Base-by-base conservation (phyloP, 2,888 invertebrate species). In the Drosophila robusta region DNA sequence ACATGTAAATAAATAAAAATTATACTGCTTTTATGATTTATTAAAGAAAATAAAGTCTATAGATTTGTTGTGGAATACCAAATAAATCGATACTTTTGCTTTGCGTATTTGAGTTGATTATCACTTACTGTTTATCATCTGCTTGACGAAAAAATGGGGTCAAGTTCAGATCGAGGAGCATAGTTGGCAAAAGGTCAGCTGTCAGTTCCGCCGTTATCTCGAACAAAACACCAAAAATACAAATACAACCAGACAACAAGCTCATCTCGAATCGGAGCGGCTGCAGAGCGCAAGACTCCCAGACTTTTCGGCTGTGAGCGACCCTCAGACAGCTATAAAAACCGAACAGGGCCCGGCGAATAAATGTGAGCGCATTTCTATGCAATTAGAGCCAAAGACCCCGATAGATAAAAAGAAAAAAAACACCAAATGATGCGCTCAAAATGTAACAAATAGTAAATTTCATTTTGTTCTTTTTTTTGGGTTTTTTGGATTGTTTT, bases 361-460 rank as follows among this genome's bases (percentile, higher is more conserved):
- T 70, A 41, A 64, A 67, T 67, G 51, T 58, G 82, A 55, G 51
- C 56, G 49, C 75, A 66, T 66, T 78, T 81, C 66, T 63, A 70
- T 74, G 80, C 87, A 83, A 83, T 83, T 88, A 88, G 67, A 70
- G 74, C 18, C 81, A 70, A 58, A 73, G 78, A 36, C 78, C 85
- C 66, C 41, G 66, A 52, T 67, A 69, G 54, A 86, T 71, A 75
- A 57, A 80, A 54, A 63, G 47, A n/a, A 44, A 58, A 44, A 70
- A 39, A 34, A 49, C 41, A 32, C 44, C 34, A 69, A 72, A 45
- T 65, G 78, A 74, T 87, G 75, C 68, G 78, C 64, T 55, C 63
- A 61, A 80, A 86, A 63, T 87, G 70, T 84, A 87, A 74, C 87
- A 80, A 87, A 87, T 67, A 80, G 69, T 76, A 72, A 70, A 78